These are phyloP conservation scores for Eremophila alpestris DNA, from an alignment of 2,797 vertebrate species.

Conservation along the genomic window DNA sequence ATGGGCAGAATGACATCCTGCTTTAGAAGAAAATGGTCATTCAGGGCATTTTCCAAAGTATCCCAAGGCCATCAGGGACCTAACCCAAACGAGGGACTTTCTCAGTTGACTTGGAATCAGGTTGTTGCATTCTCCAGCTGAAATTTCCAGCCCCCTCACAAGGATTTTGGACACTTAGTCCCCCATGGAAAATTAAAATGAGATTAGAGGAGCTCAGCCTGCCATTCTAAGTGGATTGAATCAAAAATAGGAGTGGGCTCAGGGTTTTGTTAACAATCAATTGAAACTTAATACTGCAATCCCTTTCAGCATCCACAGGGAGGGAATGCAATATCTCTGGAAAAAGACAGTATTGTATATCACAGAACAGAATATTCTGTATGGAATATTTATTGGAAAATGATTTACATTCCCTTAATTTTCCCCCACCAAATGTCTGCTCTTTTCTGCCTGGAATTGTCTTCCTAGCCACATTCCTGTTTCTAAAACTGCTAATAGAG, in stretches of 20 bases:
- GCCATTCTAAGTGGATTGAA: slow-evolving; percentile 64
- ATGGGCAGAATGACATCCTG: background rate
- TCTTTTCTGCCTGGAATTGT: slow-evolving; percentile 23
- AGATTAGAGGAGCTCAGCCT: slow-evolving; percentile 58
- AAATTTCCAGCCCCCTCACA: background rate
- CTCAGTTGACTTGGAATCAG: background rate
- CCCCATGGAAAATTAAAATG: slow-evolving; percentile 59
- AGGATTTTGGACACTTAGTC: slow-evolving; percentile 40
- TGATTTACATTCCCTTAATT: slow-evolving; percentile 54
- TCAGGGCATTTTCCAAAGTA: background rate
- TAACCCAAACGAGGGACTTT: background rate
- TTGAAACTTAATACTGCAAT: slow-evolving; percentile 55
- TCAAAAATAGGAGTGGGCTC: slow-evolving; percentile 42
- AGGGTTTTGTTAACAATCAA: slow-evolving; percentile 58
- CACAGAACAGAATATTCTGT: slow-evolving; percentile 42
- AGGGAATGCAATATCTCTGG: slow-evolving; percentile 53
- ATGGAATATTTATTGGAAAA: slow-evolving; percentile 59
- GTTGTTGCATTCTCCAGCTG: background rate
- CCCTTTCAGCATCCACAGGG: slow-evolving; percentile 46
- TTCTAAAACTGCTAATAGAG: slow-evolving; percentile 34
- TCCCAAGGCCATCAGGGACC: background rate
- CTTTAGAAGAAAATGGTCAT: background rate
- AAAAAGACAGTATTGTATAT: slow-evolving; percentile 44
- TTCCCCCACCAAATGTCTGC: slow-evolving; percentile 5
- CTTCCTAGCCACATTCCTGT: slow-evolving; percentile 10